phyloP scores from a whole-genome alignment of 2,113 vertebrate species.

The Zapornia atra region DNA sequence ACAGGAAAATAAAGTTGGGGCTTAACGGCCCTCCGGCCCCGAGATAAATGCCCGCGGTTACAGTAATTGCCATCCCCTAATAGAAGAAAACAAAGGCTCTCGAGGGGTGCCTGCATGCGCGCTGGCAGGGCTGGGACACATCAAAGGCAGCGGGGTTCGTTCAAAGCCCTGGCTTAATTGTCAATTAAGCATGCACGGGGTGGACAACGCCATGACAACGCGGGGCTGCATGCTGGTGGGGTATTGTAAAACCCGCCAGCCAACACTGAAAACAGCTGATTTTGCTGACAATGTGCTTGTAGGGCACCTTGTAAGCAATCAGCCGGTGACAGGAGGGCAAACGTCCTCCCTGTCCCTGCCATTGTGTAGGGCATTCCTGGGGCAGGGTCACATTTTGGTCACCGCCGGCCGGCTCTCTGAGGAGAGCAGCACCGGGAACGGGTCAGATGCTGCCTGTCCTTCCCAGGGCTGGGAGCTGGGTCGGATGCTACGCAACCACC shows the following conservation, averaged over 20 bases:
- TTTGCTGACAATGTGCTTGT: conserved; percentile 88
- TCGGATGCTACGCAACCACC: background rate
- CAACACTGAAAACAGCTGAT: conserved; percentile 97
- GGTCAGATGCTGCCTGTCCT: background rate
- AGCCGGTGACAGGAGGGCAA: conserved; percentile 76
- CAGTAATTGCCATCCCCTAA: conserved; percentile 89
- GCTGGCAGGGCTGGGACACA: conserved; percentile 84
- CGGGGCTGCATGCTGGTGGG: conserved; percentile 85
- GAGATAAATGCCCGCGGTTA: conserved; percentile 91
- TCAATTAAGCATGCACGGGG: conserved; percentile 98
- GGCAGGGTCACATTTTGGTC: conserved; percentile 81
- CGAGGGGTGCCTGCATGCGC: conserved; percentile 80
- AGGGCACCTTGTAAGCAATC: conserved; percentile 93
- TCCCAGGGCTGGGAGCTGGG: background rate
- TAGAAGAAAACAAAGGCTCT: conserved; percentile 89
- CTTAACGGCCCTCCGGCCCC: conserved; percentile 80
- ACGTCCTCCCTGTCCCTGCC: conserved; percentile 65
- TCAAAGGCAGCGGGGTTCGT: conserved; percentile 84
- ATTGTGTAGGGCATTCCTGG: conserved; percentile 81
- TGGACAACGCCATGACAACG: conserved; percentile 91
- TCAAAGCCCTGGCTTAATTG: conserved; percentile 92
- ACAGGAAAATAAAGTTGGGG: conserved; percentile 76
- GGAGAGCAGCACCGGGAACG: background rate
- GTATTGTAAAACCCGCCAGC: conserved; percentile 84
- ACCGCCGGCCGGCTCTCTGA: background rate